phyloP scores from a whole-genome alignment of 2,113 vertebrate species.

The Gopherus evgoodei region DNA sequence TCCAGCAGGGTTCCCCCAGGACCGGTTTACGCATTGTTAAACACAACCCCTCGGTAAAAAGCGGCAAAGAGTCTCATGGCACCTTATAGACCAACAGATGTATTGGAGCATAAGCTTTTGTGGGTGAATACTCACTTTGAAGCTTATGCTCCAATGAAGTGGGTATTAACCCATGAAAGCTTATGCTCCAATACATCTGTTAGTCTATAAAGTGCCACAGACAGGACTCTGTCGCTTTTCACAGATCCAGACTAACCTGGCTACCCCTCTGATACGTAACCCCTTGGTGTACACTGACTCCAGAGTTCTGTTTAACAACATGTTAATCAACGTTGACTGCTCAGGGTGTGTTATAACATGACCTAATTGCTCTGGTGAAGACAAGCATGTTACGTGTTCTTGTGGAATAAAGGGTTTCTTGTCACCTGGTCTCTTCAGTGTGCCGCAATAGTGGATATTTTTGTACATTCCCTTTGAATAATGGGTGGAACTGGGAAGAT shows the following conservation, averaged over 20 bases:
- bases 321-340: neutral
- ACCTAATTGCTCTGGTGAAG: neutral
- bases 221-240: too few species aligned
- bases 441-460: neutral
- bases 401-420: conserved; percentile 10
- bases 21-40: neutral
- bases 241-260: too few species aligned
- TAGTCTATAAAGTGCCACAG: too few species aligned
- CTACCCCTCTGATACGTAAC: neutral
- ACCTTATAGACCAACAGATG: too few species aligned
- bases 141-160: too few species aligned
- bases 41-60: fast-evolving
- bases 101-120: too few species aligned
- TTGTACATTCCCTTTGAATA: neutral
- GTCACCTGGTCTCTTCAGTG: neutral
- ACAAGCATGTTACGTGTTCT: neutral
- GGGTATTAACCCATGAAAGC: too few species aligned
- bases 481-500: neutral
- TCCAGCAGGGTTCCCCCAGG: neutral
- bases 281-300: neutral
- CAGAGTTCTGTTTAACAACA: conserved; percentile 19
- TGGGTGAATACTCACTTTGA: too few species aligned
- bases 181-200: too few species aligned
- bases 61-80: too few species aligned
- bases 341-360: neutral